These are phyloP conservation scores for Periophthalmus magnuspinnatus DNA, from an alignment of 2,797 vertebrate genomes.

Conservation along the genomic window DNA sequence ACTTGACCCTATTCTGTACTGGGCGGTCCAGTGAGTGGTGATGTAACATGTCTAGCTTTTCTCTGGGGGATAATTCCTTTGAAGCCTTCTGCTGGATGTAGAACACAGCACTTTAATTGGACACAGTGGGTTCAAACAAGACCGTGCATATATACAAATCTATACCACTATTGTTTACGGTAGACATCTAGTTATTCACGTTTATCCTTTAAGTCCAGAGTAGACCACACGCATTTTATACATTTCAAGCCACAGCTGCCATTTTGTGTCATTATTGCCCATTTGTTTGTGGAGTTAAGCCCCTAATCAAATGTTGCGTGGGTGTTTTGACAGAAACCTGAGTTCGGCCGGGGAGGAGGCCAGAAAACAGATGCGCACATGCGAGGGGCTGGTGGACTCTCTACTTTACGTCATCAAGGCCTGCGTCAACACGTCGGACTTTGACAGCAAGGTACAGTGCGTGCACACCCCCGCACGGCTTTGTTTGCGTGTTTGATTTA, in stretches of 20 bases:
- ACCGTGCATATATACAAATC: slow-evolving; percentile 4
- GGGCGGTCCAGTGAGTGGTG: slow-evolving; percentile 16
- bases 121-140: slow-evolving; percentile 17
- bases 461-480: slow-evolving; percentile 20
- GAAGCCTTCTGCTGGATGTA: slow-evolving; percentile 20
- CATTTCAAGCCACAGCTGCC: slow-evolving; percentile 46
- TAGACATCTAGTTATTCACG: slow-evolving; percentile 38
- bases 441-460: slow-evolving; percentile 96
- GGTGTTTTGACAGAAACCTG: slow-evolving; percentile 83
- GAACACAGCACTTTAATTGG: slow-evolving; percentile 47
- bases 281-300: slow-evolving; percentile 46
- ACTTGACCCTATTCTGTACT: slow-evolving; percentile 1
- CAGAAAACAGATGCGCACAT: slow-evolving; percentile 92
- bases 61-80: slow-evolving; percentile 30
- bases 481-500: not conserved
- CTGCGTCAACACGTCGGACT: slow-evolving; percentile 97
- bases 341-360: slow-evolving; percentile 97
- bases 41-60: slow-evolving; percentile 25
- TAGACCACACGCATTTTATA: slow-evolving; percentile 50
- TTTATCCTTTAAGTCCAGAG: slow-evolving; percentile 39
- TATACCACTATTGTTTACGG: slow-evolving; percentile 5
- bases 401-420: slow-evolving; percentile 96
- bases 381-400: slow-evolving; percentile 94
- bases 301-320: slow-evolving; percentile 28
- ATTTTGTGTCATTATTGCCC: slow-evolving; percentile 33